These are phyloP conservation scores for Centropyge bicolor DNA, from an alignment of 2,797 vertebrate species.

Conservation along the genomic window DNA sequence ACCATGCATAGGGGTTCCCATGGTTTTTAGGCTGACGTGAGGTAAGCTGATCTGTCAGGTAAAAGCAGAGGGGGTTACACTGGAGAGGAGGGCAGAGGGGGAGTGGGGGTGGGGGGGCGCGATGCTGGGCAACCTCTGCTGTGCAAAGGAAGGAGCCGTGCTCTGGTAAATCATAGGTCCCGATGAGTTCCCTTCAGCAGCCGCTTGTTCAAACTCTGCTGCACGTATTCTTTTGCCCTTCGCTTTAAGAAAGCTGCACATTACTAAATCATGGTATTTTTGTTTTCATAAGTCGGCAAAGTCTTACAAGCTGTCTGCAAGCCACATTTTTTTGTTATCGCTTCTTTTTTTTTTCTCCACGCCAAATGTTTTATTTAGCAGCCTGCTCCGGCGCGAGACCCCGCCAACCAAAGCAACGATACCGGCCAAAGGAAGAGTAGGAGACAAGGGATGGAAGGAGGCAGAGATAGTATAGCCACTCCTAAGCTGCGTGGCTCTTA, in stretches of 20 bases:
- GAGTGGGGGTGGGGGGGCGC: too few species aligned
- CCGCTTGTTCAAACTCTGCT: constrained; percentile 70
- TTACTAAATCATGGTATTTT: constrained; percentile 74
- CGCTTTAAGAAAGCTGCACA: constrained; percentile 66
- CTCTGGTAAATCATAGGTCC: constrained; percentile 73
- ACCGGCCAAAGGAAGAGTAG: constrained; percentile 53
- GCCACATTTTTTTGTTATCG: constrained; percentile 55
- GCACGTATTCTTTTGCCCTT: constrained; percentile 48
- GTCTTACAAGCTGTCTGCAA: constrained; percentile 53
- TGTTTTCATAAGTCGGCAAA: constrained; percentile 77
- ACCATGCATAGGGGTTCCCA: constrained; percentile 74
- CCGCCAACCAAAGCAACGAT: constrained; percentile 72
- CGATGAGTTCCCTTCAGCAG: constrained; percentile 74
- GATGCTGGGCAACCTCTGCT: constrained; percentile 46
- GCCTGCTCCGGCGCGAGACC: constrained; percentile 45
- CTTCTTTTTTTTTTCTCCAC: constrained; percentile 67
- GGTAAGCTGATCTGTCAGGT: constrained; percentile 80
- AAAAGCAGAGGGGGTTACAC: constrained; percentile 46
- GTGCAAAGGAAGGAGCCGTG: constrained; percentile 55
- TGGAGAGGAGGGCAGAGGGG: constrained; percentile 23
- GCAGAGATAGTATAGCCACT: constrained; percentile 58
- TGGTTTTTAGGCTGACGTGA: constrained; percentile 76
- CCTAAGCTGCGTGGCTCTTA: constrained; percentile 65
- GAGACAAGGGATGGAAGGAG: constrained; percentile 53
- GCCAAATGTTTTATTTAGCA: constrained; percentile 81